These are phyloP conservation scores for Gymnarchus niloticus DNA, from an alignment of 2,113 vertebrate species.

Conservation along the genomic window DNA sequence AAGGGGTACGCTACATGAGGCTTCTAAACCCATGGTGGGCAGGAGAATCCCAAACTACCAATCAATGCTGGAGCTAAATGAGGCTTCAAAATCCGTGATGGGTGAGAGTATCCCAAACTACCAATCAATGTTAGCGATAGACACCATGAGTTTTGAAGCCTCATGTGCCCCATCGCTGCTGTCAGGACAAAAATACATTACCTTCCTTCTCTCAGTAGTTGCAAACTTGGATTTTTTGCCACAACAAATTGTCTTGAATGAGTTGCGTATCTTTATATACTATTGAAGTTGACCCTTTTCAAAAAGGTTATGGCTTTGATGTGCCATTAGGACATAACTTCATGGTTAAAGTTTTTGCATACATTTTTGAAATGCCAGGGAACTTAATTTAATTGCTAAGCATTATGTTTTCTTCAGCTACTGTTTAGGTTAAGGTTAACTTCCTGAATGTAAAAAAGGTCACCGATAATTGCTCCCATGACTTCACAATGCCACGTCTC, in stretches of 20 bases:
- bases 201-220: neutral
- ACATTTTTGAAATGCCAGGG: neutral
- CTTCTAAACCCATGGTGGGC: no score
- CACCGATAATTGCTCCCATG: neutral
- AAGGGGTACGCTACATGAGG: no score
- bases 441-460: neutral
- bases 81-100: no score
- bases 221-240: neutral
- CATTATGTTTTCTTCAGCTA: neutral
- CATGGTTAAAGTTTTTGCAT: neutral
- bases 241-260: neutral
- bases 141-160: no score
- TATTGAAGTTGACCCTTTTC: neutral
- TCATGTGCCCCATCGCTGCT: no score
- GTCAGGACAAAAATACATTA: neutral
- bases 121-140: no score
- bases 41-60: no score
- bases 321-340: neutral
- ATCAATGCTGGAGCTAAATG: no score
- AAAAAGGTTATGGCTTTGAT: neutral
- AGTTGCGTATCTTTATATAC: neutral
- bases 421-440: neutral
- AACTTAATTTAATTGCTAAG: slow-evolving; percentile 5
- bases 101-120: no score
- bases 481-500: neutral